phyloP scores from a whole-genome alignment of 1,140 invertebrate species.

The Teleopsis dalmanni region DNA sequence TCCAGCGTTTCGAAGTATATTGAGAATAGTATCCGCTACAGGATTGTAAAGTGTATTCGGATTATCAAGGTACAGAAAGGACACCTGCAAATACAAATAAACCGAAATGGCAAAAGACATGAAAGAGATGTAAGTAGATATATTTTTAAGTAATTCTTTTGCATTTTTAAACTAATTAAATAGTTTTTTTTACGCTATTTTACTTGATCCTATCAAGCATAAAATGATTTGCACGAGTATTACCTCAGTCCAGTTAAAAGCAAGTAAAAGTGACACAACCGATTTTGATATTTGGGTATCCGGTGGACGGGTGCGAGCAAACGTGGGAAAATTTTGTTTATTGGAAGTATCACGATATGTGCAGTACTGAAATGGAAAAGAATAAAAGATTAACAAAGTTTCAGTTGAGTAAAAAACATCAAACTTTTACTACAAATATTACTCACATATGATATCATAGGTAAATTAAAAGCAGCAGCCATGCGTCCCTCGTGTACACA shows the following conservation, averaged over 20 bases:
- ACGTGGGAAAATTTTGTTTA: slow-evolving; percentile 82
- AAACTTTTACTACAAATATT: not conserved
- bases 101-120: too few species aligned
- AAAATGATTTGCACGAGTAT: too few species aligned
- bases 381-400: not conserved
- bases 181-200: too few species aligned
- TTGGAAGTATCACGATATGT: slow-evolving; percentile 78
- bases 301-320: slow-evolving; percentile 84
- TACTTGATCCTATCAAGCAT: too few species aligned
- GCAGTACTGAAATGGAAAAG: slow-evolving; percentile 59
- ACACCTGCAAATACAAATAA: slow-evolving; percentile 49
- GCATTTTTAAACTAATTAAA: too few species aligned
- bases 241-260: slow-evolving; percentile 78
- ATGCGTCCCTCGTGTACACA: slow-evolving; percentile 90
- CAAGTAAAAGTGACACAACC: slow-evolving; percentile 67
- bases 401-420: not conserved
- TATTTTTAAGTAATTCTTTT: too few species aligned
- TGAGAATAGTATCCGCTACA: slow-evolving; percentile 63
- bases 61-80: slow-evolving; percentile 66
- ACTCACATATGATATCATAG: slow-evolving; percentile 77
- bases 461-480: slow-evolving; percentile 90
- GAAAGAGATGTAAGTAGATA: not conserved
- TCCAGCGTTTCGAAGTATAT: slow-evolving; percentile 57
- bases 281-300: slow-evolving; percentile 88
- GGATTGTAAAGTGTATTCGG: slow-evolving; percentile 61